Evolutionary conservation across 2,888 invertebrate genomes (phyloP).

Genomic region (Mythimna albipuncta): DNA sequence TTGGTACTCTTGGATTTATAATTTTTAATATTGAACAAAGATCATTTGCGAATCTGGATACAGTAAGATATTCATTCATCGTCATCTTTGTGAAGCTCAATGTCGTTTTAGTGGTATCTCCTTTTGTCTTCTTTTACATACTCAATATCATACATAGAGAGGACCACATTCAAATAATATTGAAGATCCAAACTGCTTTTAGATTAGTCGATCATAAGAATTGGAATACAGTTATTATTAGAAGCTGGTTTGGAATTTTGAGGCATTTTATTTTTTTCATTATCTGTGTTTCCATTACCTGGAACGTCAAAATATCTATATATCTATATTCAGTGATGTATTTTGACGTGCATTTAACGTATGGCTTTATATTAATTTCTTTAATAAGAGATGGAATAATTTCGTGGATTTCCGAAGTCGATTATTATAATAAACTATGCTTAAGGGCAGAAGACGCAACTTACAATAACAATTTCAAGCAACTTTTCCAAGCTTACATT

Average conservation of each 20-base stretch:
- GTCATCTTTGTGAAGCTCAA: not conserved
- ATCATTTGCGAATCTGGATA: too few species aligned
- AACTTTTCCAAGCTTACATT: slow-evolving; percentile 30
- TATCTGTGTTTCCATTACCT: not conserved
- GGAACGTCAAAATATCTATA: not conserved
- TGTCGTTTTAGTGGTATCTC: not conserved
- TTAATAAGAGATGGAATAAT: slow-evolving; percentile 21
- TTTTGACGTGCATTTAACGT: slow-evolving; percentile 22
- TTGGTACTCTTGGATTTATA: slow-evolving; percentile 7
- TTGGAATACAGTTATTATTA: not conserved
- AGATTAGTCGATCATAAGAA: not conserved
- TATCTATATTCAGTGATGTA: slow-evolving; percentile 20
- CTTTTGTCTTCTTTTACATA: slow-evolving; percentile 5
- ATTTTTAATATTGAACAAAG: not conserved
- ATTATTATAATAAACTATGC: slow-evolving; percentile 4
- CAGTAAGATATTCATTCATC: not conserved
- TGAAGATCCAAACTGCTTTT: slow-evolving; percentile 35
- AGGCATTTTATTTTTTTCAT: not conserved
- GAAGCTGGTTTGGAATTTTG: not conserved
- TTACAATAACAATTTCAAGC: not conserved
- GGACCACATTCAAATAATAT: slow-evolving; percentile 19
- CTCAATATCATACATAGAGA: slow-evolving; percentile 6
- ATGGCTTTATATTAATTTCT: slow-evolving; percentile 15
- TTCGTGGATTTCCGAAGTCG: slow-evolving; percentile 21
- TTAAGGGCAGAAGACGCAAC: slow-evolving; percentile 8